A percentile compares a stretch with the other conserved stretches of the same genome.
phyloP scores from a whole-genome alignment of 2,888 invertebrate species.

The Parascotia fuliginaria region DNA sequence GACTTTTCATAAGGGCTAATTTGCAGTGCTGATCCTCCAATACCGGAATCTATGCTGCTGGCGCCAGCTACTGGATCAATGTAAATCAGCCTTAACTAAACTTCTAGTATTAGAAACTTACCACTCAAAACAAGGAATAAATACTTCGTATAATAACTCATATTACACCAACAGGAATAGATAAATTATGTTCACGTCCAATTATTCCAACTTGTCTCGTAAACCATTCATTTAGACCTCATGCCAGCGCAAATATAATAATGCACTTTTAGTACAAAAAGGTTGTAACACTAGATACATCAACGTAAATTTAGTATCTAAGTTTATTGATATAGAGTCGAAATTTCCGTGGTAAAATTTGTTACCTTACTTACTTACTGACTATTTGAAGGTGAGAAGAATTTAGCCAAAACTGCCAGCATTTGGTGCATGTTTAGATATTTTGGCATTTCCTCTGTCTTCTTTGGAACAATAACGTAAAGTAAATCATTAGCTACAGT shows the following conservation, averaged over 20 bases:
- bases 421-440: constrained; percentile 9
- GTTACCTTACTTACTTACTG: too few species aligned
- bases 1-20: not conserved
- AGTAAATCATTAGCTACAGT: not conserved
- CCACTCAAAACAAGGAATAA: constrained; percentile 5
- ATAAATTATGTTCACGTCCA: constrained; percentile 33
- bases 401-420: constrained; percentile 36
- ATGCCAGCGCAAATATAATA: constrained; percentile 33
- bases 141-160: constrained; percentile 16
- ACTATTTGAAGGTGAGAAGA: too few species aligned
- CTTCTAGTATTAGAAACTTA: constrained; percentile 2
- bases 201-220: constrained; percentile 37
- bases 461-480: constrained; percentile 2
- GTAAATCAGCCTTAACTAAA: too few species aligned
- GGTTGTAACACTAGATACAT: too few species aligned
- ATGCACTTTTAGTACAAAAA: too few species aligned
- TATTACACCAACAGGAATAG: not conserved
- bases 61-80: too few species aligned
- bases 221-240: not conserved
- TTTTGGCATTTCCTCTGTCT: constrained; percentile 18
- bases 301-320: too few species aligned
- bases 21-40: too few species aligned
- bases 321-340: too few species aligned
- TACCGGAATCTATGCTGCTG: too few species aligned
- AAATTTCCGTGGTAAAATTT: too few species aligned